These are phyloP conservation scores for Tachysurus vachellii DNA, from an alignment of 2,113 vertebrate genomes.

Conservation along the genomic window DNA sequence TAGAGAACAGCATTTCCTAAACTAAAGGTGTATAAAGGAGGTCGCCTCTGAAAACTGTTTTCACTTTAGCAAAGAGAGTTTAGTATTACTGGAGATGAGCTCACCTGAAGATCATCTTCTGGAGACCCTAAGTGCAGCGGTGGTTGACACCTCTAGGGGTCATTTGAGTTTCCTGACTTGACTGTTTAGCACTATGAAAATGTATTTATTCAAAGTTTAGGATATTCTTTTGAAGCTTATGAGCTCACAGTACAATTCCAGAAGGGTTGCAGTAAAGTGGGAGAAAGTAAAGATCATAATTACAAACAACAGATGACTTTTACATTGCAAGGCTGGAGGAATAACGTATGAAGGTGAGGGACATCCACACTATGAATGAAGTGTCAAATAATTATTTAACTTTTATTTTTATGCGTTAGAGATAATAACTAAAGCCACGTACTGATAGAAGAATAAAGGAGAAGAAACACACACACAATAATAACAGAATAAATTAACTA, in stretches of 20 bases:
- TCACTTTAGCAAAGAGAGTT: not conserved
- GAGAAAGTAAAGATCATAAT: not conserved
- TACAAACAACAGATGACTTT: not conserved
- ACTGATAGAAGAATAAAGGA: not conserved
- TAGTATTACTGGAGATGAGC: not conserved
- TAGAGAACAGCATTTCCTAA: not conserved
- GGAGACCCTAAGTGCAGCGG: no score
- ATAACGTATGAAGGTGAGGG: not conserved
- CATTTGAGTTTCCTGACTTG: not conserved
- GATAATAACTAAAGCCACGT: not conserved
- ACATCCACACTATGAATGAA: not conserved
- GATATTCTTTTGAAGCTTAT: no score
- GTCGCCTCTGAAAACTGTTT: not conserved
- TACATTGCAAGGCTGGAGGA: not conserved
- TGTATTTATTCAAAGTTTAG: no score
- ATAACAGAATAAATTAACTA: not conserved
- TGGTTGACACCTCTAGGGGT: not conserved
- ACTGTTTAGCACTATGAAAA: not conserved
- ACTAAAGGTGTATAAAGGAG: not conserved
- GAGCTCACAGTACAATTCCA: not conserved
- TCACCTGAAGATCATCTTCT: no score
- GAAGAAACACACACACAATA: not conserved
- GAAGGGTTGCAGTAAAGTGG: not conserved
- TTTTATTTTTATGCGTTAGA: not conserved
- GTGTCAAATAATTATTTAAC: not conserved